phyloP scores from a whole-genome alignment of 2,797 vertebrate species.

The Parambassis ranga region DNA sequence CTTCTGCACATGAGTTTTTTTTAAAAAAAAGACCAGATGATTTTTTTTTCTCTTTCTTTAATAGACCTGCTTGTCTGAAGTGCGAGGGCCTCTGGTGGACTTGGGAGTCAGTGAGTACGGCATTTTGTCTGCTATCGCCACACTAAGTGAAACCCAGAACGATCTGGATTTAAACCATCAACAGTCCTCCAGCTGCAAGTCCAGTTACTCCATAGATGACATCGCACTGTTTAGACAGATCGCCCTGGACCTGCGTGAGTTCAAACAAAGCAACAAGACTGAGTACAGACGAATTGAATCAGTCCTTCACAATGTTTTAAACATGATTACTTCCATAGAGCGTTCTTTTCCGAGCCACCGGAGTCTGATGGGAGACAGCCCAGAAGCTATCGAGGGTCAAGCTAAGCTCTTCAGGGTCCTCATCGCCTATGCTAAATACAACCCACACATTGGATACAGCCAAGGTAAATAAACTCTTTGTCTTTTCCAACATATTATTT shows the following conservation, averaged over 20 bases:
- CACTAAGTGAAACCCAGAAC: slow-evolving; percentile 71
- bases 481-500: not conserved
- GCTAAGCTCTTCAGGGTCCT: slow-evolving; percentile 82
- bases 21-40: too few species aligned
- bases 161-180: slow-evolving; percentile 43
- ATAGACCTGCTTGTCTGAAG: slow-evolving; percentile 74
- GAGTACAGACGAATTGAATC: too few species aligned
- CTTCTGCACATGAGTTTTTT: too few species aligned
- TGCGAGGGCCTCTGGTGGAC: slow-evolving; percentile 74
- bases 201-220: slow-evolving; percentile 52
- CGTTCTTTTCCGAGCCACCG: slow-evolving; percentile 81
- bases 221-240: slow-evolving; percentile 78
- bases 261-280: not conserved
- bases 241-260: slow-evolving; percentile 79
- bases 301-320: too few species aligned
- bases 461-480: too few species aligned
- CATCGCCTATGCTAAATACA: slow-evolving; percentile 75
- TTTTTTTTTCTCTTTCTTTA: not conserved
- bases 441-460: slow-evolving; percentile 75
- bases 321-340: slow-evolving; percentile 45
- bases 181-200: slow-evolving; percentile 10
- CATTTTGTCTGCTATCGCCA: slow-evolving; percentile 75
- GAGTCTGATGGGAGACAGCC: slow-evolving; percentile 79
- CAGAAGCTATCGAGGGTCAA: slow-evolving; percentile 81
- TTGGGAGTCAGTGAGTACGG: slow-evolving; percentile 80